A percentile compares a stretch with the other conserved stretches of the same genome.
Conservation (phyloP, 2,113 vertebrate species). For the Euleptes europaea region DNA sequence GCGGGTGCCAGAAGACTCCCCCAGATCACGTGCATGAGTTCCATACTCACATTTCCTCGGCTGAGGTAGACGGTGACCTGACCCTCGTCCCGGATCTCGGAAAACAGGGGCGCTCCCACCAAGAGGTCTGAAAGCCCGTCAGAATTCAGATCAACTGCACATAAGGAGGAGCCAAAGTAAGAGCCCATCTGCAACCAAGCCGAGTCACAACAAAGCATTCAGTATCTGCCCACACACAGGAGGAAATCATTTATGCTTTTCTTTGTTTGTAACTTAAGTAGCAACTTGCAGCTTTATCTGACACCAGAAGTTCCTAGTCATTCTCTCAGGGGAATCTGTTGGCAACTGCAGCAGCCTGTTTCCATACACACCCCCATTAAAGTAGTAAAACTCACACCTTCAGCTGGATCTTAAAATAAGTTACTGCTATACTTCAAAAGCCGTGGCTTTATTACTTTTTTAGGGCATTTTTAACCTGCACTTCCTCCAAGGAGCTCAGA, state of each 20-base stretch:
- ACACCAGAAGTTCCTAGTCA: slow-evolving; percentile 20
- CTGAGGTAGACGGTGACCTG: slow-evolving; percentile 96
- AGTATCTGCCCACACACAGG: slow-evolving; percentile 73
- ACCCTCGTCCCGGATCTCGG: slow-evolving; percentile 94
- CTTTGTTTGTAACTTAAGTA: slow-evolving; percentile 26
- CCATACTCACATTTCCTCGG: slow-evolving; percentile 93
- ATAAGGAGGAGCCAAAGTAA: slow-evolving; percentile 99
- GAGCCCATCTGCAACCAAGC: slow-evolving; percentile 99
- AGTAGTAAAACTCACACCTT: background rate
- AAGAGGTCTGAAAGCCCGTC: slow-evolving; percentile 97
- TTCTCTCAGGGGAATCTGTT: slow-evolving; percentile 22
- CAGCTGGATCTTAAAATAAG: background rate
- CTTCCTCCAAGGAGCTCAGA: too few relatives aligned
- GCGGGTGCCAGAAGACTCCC: slow-evolving; percentile 10
- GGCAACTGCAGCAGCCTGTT: slow-evolving; percentile 6
- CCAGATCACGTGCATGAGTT: background rate
- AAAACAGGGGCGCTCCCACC: slow-evolving; percentile 97
- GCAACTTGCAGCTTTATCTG: slow-evolving; percentile 32
- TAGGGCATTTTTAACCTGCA: too few relatives aligned
- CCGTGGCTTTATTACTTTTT: background rate
- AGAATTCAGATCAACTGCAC: slow-evolving; percentile 96
- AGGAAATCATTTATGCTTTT: slow-evolving; percentile 43
- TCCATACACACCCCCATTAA: background rate
- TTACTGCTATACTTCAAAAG: background rate
- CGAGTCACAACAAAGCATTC: slow-evolving; percentile 86